These are phyloP conservation scores for Nesoenas mayeri DNA, from an alignment of 2,113 vertebrate genomes.

Conservation along the genomic window DNA sequence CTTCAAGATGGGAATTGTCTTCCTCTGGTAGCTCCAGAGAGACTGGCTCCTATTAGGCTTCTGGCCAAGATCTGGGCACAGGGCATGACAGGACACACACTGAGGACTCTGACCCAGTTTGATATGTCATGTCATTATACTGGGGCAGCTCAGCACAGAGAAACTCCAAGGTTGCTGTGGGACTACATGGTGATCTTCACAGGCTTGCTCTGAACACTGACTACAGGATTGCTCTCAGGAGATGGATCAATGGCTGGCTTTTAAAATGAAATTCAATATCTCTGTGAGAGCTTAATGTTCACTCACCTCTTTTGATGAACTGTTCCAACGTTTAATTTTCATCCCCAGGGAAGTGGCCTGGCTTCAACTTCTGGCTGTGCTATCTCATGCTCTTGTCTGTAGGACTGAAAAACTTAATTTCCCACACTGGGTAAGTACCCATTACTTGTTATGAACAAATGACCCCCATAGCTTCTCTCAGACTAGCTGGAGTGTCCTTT, in stretches of 20 bases:
- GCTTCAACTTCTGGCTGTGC: neutral
- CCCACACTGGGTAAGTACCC: neutral
- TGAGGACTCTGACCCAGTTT: neutral
- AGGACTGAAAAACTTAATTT: neutral
- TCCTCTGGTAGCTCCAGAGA: neutral
- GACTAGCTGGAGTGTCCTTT: neutral
- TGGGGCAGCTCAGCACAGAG: neutral
- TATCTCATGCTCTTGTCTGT: neutral
- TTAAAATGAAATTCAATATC: slow-evolving; percentile 26
- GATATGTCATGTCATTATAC: neutral
- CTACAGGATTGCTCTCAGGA: neutral
- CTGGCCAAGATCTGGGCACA: neutral
- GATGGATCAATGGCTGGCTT: neutral
- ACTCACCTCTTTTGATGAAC: neutral
- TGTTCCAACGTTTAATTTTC: neutral
- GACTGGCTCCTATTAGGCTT: accelerated
- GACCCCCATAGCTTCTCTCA: neutral
- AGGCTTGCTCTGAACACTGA: neutral
- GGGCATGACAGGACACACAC: neutral
- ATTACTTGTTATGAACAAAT: neutral
- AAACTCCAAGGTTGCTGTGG: neutral
- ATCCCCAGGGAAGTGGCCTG: neutral
- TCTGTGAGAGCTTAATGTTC: neutral
- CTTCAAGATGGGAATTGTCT: neutral
- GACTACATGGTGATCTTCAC: neutral